Evolutionary conservation across 1,140 invertebrate genomes (phyloP).

Genomic region (Pogonus chalceus): DNA sequence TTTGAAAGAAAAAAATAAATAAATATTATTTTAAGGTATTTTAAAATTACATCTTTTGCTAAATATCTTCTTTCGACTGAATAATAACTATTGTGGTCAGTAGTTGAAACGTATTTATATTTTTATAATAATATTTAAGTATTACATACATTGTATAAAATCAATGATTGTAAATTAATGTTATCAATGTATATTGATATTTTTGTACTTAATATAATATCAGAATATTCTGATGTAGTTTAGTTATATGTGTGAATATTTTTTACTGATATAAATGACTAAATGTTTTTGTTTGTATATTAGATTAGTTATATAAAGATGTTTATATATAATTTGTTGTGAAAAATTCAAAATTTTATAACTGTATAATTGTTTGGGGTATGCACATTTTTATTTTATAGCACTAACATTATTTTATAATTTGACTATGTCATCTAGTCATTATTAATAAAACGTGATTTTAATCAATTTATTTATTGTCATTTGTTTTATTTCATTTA

Average conservation of each 20-base stretch:
- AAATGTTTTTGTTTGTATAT: constrained; percentile 1
- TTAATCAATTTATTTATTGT: no score
- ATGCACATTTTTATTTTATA: neutral
- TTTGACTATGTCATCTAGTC: constrained; percentile 7
- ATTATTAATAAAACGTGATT: constrained; percentile 5
- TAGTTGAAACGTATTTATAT: neutral
- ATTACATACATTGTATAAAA: neutral
- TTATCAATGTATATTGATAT: constrained; percentile 1
- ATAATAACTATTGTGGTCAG: neutral
- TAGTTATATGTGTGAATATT: neutral
- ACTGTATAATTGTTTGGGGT: neutral
- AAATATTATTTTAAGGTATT: no score
- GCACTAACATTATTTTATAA: neutral
- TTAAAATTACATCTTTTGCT: no score
- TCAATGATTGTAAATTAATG: neutral
- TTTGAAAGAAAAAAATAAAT: no score
- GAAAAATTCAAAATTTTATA: neutral
- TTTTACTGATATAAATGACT: constrained; percentile 1
- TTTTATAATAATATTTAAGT: neutral
- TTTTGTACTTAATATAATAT: constrained; percentile 1
- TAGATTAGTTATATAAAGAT: neutral
- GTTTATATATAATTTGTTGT: neutral
- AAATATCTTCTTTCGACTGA: neutral
- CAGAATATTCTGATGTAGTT: neutral
- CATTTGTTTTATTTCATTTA: no score